phyloP scores from a whole-genome alignment of 1,140 invertebrate genomes.

The Mycetomoellerius zeteki region DNA sequence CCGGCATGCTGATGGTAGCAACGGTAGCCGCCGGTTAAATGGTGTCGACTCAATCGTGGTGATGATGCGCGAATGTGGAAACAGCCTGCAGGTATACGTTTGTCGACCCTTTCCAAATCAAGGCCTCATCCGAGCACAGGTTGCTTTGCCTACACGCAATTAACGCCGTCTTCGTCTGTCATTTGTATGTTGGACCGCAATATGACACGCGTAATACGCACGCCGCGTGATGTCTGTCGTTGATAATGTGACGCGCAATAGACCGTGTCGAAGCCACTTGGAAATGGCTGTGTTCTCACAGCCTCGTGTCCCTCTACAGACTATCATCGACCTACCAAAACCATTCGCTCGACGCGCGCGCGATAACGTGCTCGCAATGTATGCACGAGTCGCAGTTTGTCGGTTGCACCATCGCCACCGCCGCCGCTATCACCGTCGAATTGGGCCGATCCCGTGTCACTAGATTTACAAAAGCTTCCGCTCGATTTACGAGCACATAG shows the following conservation, averaged over 20 bases:
- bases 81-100: slow-evolving; percentile 2
- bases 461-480: slow-evolving; percentile 74
- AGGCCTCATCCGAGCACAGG: not conserved
- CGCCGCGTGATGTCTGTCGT: slow-evolving; percentile 66
- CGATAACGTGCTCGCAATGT: slow-evolving; percentile 70
- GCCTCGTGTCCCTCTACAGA: slow-evolving; percentile 20
- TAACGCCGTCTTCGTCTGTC: slow-evolving; percentile 28
- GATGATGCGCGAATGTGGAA: slow-evolving; percentile 24
- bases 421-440: slow-evolving; percentile 38
- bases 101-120: slow-evolving; percentile 32
- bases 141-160: not conserved
- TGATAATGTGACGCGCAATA: slow-evolving; percentile 66
- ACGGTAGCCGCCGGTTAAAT: slow-evolving; percentile 2
- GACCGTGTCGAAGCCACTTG: slow-evolving; percentile 63
- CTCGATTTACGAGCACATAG: slow-evolving; percentile 70
- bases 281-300: slow-evolving; percentile 32
- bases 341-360: slow-evolving; percentile 29
- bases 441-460: slow-evolving; percentile 67
- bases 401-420: slow-evolving; percentile 45
- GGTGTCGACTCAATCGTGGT: slow-evolving; percentile 5
- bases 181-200: slow-evolving; percentile 17
- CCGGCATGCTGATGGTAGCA: not conserved
- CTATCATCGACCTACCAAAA: slow-evolving; percentile 11
- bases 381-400: slow-evolving; percentile 66
- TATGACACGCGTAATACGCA: slow-evolving; percentile 67